A percentile compares a stretch with the other conserved stretches of the same genome.
Conservation (phyloP, 2,113 vertebrate species). For the Eulemur rufifrons region DNA sequence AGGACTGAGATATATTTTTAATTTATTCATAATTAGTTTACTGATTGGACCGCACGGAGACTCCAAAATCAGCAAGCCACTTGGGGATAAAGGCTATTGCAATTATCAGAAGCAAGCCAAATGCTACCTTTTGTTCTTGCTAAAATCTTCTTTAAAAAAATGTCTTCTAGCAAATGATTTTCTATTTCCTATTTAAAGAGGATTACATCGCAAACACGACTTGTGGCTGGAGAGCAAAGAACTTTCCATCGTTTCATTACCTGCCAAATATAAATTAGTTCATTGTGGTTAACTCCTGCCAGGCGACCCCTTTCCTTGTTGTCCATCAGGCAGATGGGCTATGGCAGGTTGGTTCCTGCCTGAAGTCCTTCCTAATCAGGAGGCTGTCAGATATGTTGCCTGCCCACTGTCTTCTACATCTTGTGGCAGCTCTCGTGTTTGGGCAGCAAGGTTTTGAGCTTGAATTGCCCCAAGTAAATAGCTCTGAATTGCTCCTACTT, state of each 20-base stretch:
- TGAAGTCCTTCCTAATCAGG: slow-evolving; percentile 83
- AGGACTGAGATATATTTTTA: slow-evolving; percentile 54
- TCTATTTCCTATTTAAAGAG: slow-evolving; percentile 65
- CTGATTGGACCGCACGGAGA: not conserved
- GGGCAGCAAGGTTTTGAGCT: slow-evolving; percentile 35
- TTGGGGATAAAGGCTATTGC: slow-evolving; percentile 50
- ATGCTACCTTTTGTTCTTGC: slow-evolving; percentile 63
- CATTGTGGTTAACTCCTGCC: slow-evolving; percentile 87
- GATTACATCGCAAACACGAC: slow-evolving; percentile 76
- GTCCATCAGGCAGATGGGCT: slow-evolving; percentile 86
- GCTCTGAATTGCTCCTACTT: slow-evolving; percentile 54
- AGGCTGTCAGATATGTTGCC: slow-evolving; percentile 79
- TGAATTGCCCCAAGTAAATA: slow-evolving; percentile 81
- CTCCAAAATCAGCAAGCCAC: slow-evolving; percentile 58
- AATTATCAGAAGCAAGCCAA: slow-evolving; percentile 57
- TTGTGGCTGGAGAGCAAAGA: slow-evolving; percentile 65
- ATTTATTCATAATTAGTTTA: slow-evolving; percentile 66
- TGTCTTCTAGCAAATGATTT: slow-evolving; percentile 47
- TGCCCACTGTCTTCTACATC: slow-evolving; percentile 71
- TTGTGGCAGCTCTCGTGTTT: slow-evolving; percentile 32
- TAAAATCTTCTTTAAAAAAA: slow-evolving; percentile 46
- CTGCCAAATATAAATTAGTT: slow-evolving; percentile 85
- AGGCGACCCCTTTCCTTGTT: slow-evolving; percentile 88
- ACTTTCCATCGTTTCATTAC: slow-evolving; percentile 78
- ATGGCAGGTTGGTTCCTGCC: slow-evolving; percentile 88